Evolutionary conservation across 2,888 invertebrate species (phyloP).

Genomic region (Argyresthia albistria): DNA sequence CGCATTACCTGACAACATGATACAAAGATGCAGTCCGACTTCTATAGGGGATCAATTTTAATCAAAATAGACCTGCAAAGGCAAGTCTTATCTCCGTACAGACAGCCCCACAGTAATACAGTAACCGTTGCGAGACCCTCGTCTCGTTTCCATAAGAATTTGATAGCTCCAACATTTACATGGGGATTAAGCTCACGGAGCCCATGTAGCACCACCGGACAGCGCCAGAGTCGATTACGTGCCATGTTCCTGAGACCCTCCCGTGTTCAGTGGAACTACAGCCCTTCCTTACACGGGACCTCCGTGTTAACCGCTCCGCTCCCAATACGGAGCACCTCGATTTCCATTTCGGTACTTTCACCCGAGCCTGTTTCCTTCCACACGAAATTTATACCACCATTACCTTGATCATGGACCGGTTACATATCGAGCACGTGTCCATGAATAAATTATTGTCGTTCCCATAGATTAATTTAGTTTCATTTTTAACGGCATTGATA

Average conservation of each 20-base stretch:
- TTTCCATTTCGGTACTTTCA: conserved; percentile 5
- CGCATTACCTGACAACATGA: no score
- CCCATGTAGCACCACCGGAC: neutral
- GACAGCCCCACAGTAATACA: neutral
- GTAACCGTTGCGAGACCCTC: no score
- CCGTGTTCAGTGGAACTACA: neutral
- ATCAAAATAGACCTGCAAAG: no score
- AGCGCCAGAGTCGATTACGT: neutral
- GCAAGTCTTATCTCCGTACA: neutral
- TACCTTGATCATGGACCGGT: conserved; percentile 25
- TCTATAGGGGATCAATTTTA: no score
- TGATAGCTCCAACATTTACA: no score
- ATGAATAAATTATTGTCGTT: conserved; percentile 25
- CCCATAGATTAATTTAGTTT: neutral
- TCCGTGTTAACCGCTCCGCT: neutral
- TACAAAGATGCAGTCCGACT: no score
- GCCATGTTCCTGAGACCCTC: neutral
- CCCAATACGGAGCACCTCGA: neutral
- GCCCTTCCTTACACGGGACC: conserved; percentile 3
- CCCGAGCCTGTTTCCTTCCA: conserved; percentile 4
- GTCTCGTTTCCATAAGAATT: no score
- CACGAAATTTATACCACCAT: conserved; percentile 15
- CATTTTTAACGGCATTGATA: conserved; percentile 5
- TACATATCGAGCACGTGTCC: conserved; percentile 28
- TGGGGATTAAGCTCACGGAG: neutral